Evolutionary conservation across 2,113 vertebrate genomes (phyloP), one percentile per base, ranked within the genome.

Genomic region (Erinaceus europaeus): DNA sequence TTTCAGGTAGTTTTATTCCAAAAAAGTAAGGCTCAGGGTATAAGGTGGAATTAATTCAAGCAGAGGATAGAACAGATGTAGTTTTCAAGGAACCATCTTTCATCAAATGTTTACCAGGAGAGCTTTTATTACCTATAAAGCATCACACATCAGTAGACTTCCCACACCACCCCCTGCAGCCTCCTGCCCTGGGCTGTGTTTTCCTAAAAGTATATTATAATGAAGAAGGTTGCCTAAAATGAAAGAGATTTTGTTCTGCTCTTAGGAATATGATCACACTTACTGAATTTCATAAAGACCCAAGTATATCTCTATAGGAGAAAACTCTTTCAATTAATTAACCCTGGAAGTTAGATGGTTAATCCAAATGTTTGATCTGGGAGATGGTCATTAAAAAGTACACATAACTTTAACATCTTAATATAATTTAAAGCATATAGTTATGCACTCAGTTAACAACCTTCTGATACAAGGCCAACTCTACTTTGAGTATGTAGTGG

Each of bases 101-200:
- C 59, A 27, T 71, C 50, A 86, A 57, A 32, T 59, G 8, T 36
- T 74, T 53, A n/a, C 50, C 32, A 68, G 44, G 52, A 32, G 10
- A 34, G 48, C 4, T 36, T 80, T 90, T 42, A 53, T 38, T 93
- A 42, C 25, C 17, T 25, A n/a, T n/a, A 77, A 57, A 36, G 12
- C 32, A 69, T 69, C 6, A 32, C 11, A 55, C 0, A 0, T 52
- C 0, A 0, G 46, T 6, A 46, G 23, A 20, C 15, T n/a, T n/a
- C n/a, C n/a, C n/a, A n/a, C n/a, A n/a, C n/a, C n/a, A n/a, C n/a
- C 12, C 27, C 9, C 25, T 55, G 23, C 17, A 11, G 23, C 27
- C 20, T 64, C 36, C 20, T 8, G 90, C 50, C 81, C 0, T 0
- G 55, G 0, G 3, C 0, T 1, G 25, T 20, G 9, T 84, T 71